phyloP scores from a whole-genome alignment of 2,888 invertebrate species.

The Aphelenchoides bicaudatus region DNA sequence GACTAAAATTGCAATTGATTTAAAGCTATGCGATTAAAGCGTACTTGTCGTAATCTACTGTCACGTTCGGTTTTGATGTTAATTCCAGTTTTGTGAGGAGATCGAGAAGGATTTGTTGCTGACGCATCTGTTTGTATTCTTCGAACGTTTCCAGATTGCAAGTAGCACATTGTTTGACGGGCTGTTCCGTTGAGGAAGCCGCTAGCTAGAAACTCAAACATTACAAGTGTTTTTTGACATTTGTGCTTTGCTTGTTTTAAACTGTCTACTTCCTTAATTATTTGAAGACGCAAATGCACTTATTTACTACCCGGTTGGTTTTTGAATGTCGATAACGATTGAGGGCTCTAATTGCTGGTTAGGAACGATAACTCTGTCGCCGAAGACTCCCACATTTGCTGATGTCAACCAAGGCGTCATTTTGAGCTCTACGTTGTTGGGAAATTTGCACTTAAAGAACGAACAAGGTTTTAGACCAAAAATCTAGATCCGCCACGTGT shows the following conservation, averaged over 20 bases:
- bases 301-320: too few species aligned
- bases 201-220: conserved; percentile 14
- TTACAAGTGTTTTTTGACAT: neutral
- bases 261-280: too few species aligned
- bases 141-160: conserved; percentile 27
- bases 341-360: too few species aligned
- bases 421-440: too few species aligned
- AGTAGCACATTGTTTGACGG: conserved; percentile 23
- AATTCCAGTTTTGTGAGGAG: conserved; percentile 34
- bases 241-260: neutral
- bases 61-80: conserved; percentile 34
- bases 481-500: too few species aligned
- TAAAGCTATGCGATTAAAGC: neutral
- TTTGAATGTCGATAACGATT: too few species aligned
- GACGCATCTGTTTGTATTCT: conserved; percentile 32
- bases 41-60: conserved; percentile 37
- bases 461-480: too few species aligned
- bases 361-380: too few species aligned
- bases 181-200: conserved; percentile 3
- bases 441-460: too few species aligned
- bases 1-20: neutral
- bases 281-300: too few species aligned
- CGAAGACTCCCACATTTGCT: too few species aligned
- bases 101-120: conserved; percentile 34
- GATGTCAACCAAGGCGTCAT: too few species aligned